A percentile compares a stretch with the other conserved stretches of the same genome.
These are phyloP conservation scores for Mus spicilegus DNA, from an alignment of 2,113 vertebrate genomes.

Conservation along the genomic window DNA sequence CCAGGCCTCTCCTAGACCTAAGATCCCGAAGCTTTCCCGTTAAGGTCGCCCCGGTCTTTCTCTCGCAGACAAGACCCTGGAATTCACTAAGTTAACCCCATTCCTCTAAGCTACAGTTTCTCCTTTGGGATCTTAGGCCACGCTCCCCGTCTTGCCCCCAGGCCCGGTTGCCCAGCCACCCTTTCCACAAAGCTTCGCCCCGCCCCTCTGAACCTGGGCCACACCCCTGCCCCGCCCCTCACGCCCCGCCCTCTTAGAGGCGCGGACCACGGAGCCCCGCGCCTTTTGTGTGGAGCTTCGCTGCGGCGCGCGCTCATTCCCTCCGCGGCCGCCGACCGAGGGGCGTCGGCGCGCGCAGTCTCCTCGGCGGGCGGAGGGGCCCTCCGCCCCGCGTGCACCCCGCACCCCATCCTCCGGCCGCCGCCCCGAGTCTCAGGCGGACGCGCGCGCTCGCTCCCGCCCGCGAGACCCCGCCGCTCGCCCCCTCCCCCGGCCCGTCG, in stretches of 20 bases:
- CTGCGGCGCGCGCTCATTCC: slow-evolving; percentile 42
- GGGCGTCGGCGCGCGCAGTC: background rate
- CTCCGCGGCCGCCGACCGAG: background rate
- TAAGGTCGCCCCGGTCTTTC: background rate
- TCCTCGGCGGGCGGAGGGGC: background rate
- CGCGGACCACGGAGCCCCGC: slow-evolving; percentile 64
- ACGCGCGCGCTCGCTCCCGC: background rate
- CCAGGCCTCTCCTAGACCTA: background rate
- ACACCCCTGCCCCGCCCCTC: background rate
- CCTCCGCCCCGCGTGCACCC: background rate
- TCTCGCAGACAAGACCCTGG: background rate
- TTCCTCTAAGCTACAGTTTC: background rate
- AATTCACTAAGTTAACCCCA: background rate
- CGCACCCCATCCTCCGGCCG: background rate
- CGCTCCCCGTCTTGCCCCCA: background rate
- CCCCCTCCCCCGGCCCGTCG: background rate
- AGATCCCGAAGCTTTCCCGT: background rate
- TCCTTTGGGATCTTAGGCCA: background rate
- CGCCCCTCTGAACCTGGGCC: background rate
- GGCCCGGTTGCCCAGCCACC: background rate
- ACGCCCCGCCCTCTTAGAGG: background rate
- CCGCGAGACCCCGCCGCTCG: slow-evolving; percentile 20
- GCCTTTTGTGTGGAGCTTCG: slow-evolving; percentile 76
- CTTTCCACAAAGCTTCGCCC: background rate
- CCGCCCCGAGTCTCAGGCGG: background rate